Evolutionary conservation across 2,888 invertebrate species (phyloP).

Genomic region (Drosophila picticornis): DNA sequence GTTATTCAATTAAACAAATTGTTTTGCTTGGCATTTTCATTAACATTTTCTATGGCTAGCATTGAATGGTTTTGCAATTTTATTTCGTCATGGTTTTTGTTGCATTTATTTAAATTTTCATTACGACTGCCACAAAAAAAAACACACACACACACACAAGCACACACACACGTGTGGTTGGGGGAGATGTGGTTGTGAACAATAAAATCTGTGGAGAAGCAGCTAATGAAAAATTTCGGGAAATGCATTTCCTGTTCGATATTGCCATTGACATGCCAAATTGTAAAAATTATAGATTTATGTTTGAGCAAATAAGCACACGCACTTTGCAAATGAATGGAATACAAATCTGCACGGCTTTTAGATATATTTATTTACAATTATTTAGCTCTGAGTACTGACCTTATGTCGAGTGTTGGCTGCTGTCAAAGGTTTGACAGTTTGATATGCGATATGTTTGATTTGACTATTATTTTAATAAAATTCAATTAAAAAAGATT

Average conservation of each 20-base stretch:
- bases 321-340: not conserved
- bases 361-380: not conserved
- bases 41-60: slow-evolving; percentile 14
- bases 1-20: slow-evolving; percentile 34
- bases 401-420: slow-evolving; percentile 3
- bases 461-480: slow-evolving; percentile 15
- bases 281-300: slow-evolving; percentile 20
- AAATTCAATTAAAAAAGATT: slow-evolving; percentile 1
- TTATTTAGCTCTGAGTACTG: not conserved
- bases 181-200: not conserved
- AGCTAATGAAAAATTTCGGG: slow-evolving; percentile 1
- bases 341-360: not conserved
- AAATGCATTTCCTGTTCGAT: slow-evolving; percentile 11
- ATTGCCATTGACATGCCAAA: slow-evolving; percentile 16
- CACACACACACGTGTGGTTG: not conserved
- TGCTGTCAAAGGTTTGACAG: slow-evolving; percentile 18
- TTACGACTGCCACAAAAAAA: slow-evolving; percentile 4
- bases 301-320: slow-evolving; percentile 6
- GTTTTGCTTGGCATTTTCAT: slow-evolving; percentile 32
- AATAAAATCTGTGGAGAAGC: not conserved
- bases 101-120: slow-evolving; percentile 12
- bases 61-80: slow-evolving; percentile 25
- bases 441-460: slow-evolving; percentile 9
- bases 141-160: not conserved
- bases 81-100: slow-evolving; percentile 27